These are phyloP conservation scores for Reticulitermes lucifugus DNA, from an alignment of 2,888 invertebrate species.

Conservation along the genomic window DNA sequence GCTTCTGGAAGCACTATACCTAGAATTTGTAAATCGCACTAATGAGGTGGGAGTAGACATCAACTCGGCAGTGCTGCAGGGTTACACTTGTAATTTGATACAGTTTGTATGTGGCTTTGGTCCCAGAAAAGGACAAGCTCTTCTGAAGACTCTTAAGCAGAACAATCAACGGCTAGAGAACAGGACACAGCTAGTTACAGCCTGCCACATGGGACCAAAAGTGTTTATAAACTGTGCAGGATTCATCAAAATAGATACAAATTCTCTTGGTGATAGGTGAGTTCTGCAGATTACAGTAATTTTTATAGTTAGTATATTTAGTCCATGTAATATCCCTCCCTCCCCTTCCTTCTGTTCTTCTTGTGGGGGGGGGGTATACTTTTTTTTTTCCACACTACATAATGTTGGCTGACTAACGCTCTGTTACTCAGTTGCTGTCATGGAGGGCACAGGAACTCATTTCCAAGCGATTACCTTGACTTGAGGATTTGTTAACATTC, in stretches of 20 bases:
- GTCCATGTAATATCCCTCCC: too few species aligned
- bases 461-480: too few species aligned
- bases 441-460: too few species aligned
- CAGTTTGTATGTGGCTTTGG: conserved; percentile 99
- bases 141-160: conserved; percentile 88
- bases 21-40: conserved; percentile 92
- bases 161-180: conserved; percentile 94
- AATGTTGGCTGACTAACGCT: too few species aligned
- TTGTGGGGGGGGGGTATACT: too few species aligned
- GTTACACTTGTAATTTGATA: conserved; percentile 87
- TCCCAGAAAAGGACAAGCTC: conserved; percentile 90
- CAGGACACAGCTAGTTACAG: conserved; percentile 93
- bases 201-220: conserved; percentile 97
- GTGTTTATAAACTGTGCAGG: conserved; percentile 99
- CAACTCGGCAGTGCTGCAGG: conserved; percentile 90
- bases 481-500: too few species aligned
- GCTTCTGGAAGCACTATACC: conserved; percentile 82
- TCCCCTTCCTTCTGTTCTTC: too few species aligned
- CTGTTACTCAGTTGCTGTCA: too few species aligned
- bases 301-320: too few species aligned
- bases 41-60: conserved; percentile 99
- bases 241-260: conserved; percentile 98
- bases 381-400: too few species aligned
- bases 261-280: conserved; percentile 86
- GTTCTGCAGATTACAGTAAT: background rate